Conservation (phyloP, 2,888 invertebrate species). For the Trachelus iudaicus region DNA sequence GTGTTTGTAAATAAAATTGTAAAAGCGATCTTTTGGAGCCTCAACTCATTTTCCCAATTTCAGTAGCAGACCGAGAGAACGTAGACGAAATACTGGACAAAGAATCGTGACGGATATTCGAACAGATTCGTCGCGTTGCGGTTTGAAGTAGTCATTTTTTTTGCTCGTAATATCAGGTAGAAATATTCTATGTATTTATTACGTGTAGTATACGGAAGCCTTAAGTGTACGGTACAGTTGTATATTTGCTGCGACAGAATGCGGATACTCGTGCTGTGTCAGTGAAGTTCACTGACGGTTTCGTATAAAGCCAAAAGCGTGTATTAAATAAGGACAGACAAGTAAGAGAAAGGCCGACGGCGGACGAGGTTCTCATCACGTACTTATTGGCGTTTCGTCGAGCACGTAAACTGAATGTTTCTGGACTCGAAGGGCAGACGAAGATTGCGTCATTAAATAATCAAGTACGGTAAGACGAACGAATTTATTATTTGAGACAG, state of each 20-base stretch:
- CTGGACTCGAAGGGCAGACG: neutral
- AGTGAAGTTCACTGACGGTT: neutral
- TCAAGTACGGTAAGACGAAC: neutral
- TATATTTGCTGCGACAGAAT: neutral
- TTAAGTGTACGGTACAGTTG: neutral
- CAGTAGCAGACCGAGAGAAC: neutral
- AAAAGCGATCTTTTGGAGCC: constrained; percentile 33
- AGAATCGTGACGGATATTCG: neutral
- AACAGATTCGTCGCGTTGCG: neutral
- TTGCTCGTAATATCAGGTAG: neutral
- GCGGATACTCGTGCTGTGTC: neutral
- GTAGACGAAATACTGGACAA: neutral
- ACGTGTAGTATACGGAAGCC: neutral
- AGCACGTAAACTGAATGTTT: neutral
- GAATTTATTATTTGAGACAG: neutral
- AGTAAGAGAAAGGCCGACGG: neutral
- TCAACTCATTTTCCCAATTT: constrained; percentile 30
- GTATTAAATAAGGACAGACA: no score
- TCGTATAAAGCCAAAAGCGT: no score
- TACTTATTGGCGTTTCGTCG: neutral
- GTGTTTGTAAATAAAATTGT: constrained; percentile 55
- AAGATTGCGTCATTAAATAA: neutral
- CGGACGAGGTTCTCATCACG: neutral
- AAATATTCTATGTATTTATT: neutral
- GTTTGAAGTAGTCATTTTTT: neutral